Evolutionary conservation across 2,113 vertebrate genomes (phyloP).

Genomic region (Apodemus sylvaticus): DNA sequence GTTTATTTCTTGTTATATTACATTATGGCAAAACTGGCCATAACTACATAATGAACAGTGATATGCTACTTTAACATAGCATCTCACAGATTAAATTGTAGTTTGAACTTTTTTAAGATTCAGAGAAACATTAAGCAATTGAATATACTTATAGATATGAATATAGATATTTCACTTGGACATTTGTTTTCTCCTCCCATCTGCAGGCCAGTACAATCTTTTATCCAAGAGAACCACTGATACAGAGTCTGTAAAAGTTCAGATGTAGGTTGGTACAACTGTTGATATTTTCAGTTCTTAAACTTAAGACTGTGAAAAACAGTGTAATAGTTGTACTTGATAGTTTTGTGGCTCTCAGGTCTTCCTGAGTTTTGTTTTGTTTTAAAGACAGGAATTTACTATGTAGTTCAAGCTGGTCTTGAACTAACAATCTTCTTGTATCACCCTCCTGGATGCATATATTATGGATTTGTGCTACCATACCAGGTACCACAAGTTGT

Average conservation of each 20-base stretch:
- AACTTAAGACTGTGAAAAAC: constrained; percentile 64
- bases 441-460: not conserved
- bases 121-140: not conserved
- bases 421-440: no score
- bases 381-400: not conserved
- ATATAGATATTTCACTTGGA: not conserved
- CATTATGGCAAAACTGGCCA: not conserved
- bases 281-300: constrained; percentile 63
- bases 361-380: not conserved
- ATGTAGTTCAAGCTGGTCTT: no score
- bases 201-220: constrained; percentile 14
- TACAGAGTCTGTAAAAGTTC: constrained; percentile 59
- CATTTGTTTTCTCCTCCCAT: not conserved
- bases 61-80: not conserved
- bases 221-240: constrained; percentile 39
- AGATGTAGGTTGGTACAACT: constrained; percentile 45
- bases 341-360: not conserved
- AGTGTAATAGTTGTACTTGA: not conserved
- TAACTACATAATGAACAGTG: constrained; percentile 28
- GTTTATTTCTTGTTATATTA: constrained; percentile 15
- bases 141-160: not conserved
- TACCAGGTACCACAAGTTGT: no score
- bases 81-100: not conserved
- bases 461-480: not conserved
- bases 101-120: constrained; percentile 7